Evolutionary conservation across 2,797 vertebrate species (phyloP), one percentile per base, ranked within the genome.

Genomic region (Ceyx erithaca): DNA sequence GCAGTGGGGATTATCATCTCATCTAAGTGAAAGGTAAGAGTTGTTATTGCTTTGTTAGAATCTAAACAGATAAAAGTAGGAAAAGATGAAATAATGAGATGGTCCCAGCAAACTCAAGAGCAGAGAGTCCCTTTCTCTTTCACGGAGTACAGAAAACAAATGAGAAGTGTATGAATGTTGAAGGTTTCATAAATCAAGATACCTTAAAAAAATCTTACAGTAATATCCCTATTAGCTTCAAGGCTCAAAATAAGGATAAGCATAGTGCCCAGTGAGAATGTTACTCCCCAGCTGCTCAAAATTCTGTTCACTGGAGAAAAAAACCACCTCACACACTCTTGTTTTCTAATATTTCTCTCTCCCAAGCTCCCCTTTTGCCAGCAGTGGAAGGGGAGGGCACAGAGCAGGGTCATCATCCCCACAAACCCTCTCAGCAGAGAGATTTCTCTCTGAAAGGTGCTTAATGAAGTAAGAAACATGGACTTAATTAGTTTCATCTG

Each of bases 401-500:
- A 67, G 49, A 92, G 8, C 22, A 80, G 8, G 4, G 4, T 41
- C 68, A 2, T 37, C 81, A 33, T 78, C 28, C 45, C 22, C 20
- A 45, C 14, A 22, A 2, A 11, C n/a, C 41, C 35, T 54, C 28
- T 28, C 31, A 84, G 18, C 54, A 64, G 37, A 26, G 78, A 2
- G 48, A 49, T 49, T 26, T 10, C 46, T 43, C 51, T 68, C 87
- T 77, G 68, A 52, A 82, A 85, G 68, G 48, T 37, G 14, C 31
- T 57, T 67, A 61, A 94, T 87, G 72, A 85, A 48, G 40, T 51
- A 87, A 40, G 40, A 83, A 80, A 83, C 31, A 37, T 1, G 14
- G 7, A 80, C 25, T 67, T 91, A 58, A 82, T 90, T 71, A 64
- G 28, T 26, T 93, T 95, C 25, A 84, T 52, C 45, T 79, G 70